A percentile compares a stretch with the other conserved stretches of the same genome.
Conservation (phyloP, 2,113 vertebrate genomes). For the Rana temporaria region DNA sequence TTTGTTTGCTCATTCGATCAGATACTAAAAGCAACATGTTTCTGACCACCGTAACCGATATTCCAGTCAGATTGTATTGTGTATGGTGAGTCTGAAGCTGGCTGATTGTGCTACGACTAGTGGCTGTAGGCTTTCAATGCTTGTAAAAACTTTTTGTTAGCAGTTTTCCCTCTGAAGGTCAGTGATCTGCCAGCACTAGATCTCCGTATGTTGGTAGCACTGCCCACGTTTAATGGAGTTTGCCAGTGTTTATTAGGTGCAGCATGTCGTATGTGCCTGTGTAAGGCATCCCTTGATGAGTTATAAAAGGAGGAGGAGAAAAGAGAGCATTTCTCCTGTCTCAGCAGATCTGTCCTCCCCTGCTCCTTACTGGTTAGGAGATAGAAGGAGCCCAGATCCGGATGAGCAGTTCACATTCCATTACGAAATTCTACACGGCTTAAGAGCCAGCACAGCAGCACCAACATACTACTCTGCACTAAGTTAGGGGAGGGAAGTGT, state of each 20-base stretch:
- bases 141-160: too few species aligned
- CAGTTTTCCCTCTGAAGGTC: slow-evolving; percentile 2
- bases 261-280: slow-evolving; percentile 3
- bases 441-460: slow-evolving; percentile 71
- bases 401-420: slow-evolving; percentile 88
- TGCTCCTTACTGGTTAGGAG: slow-evolving; percentile 69
- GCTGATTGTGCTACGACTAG: too few species aligned
- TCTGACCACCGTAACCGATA: too few species aligned
- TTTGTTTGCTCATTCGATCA: too few species aligned
- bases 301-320: slow-evolving; percentile 65
- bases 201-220: neutral
- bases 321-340: slow-evolving; percentile 70
- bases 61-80: too few species aligned
- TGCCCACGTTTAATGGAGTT: neutral
- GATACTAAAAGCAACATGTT: too few species aligned
- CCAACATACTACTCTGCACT: slow-evolving; percentile 55
- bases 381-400: slow-evolving; percentile 77
- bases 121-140: too few species aligned
- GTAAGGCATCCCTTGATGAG: slow-evolving; percentile 69
- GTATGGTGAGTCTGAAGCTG: too few species aligned
- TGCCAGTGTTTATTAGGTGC: neutral
- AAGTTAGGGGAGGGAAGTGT: slow-evolving; percentile 45
- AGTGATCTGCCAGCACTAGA: neutral
- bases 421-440: slow-evolving; percentile 89
- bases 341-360: slow-evolving; percentile 77